Percentiles rank a stretch among this genome's conserved stretches.
Evolutionary conservation across 2,888 invertebrate genomes (phyloP).

Genomic region (Tiliacea citrago): DNA sequence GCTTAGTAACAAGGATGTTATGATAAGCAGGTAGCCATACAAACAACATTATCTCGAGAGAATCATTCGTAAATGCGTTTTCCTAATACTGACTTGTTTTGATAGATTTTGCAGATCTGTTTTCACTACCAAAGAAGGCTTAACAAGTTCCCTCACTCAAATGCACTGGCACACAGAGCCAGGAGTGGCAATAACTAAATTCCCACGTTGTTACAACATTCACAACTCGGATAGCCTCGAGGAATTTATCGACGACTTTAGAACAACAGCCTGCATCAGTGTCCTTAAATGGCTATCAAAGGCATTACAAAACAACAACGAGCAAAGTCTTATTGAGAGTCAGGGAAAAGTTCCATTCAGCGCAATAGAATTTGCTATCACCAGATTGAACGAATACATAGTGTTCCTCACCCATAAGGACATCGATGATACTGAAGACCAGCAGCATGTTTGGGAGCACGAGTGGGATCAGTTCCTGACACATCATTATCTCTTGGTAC

Average conservation of each 20-base stretch:
- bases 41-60: background rate
- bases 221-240: constrained; percentile 95
- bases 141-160: constrained; percentile 94
- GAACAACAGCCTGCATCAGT: constrained; percentile 96
- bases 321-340: constrained; percentile 89
- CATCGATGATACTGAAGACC: constrained; percentile 94
- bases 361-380: constrained; percentile 95
- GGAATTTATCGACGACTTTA: constrained; percentile 96
- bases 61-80: background rate
- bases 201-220: constrained; percentile 96
- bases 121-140: constrained; percentile 98
- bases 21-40: constrained; percentile 87
- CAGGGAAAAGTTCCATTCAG: constrained; percentile 94
- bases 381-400: constrained; percentile 94
- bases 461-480: constrained; percentile 97
- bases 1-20: constrained; percentile 88
- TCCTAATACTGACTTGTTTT: constrained; percentile 71
- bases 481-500: constrained; percentile 92
- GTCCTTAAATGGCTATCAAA: constrained; percentile 94
- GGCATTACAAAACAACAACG: constrained; percentile 89
- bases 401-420: constrained; percentile 93
- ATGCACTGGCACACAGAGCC: constrained; percentile 97
- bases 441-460: constrained; percentile 93
- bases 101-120: constrained; percentile 96
- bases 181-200: constrained; percentile 94